These are phyloP conservation scores for Apomyelois bistriatella DNA, from an alignment of 2,888 invertebrate genomes.

Conservation along the genomic window DNA sequence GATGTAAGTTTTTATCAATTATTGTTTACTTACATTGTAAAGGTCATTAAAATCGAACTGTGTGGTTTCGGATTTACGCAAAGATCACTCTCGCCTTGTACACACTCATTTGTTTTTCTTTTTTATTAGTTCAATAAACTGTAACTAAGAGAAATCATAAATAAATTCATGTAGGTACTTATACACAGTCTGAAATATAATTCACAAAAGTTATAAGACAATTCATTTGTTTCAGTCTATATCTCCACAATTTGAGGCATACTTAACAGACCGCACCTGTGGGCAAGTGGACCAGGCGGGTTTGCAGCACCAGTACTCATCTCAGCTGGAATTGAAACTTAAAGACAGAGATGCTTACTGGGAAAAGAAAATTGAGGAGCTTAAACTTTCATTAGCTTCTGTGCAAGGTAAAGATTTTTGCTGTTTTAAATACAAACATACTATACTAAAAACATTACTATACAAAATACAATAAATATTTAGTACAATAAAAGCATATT, in stretches of 20 bases:
- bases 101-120: too few species aligned
- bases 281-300: slow-evolving; percentile 59
- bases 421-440: background rate
- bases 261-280: slow-evolving; percentile 64
- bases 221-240: slow-evolving; percentile 54
- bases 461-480: too few species aligned
- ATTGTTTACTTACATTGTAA: background rate
- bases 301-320: slow-evolving; percentile 79
- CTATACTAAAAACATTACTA: background rate
- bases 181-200: too few species aligned
- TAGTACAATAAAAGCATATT: too few species aligned
- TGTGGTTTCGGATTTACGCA: too few species aligned
- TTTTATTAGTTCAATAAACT: too few species aligned
- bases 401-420: slow-evolving; percentile 81
- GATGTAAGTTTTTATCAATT: slow-evolving; percentile 48
- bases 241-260: slow-evolving; percentile 71
- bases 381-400: slow-evolving; percentile 75
- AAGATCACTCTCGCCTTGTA: too few species aligned
- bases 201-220: background rate
- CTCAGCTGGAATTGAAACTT: slow-evolving; percentile 82
- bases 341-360: slow-evolving; percentile 79
- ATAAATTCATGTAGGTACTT: too few species aligned
- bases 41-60: too few species aligned
- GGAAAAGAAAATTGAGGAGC: slow-evolving; percentile 81
- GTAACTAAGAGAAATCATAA: too few species aligned